These are phyloP conservation scores for Tyto alba DNA, from an alignment of 2,113 vertebrate genomes.

Conservation along the genomic window DNA sequence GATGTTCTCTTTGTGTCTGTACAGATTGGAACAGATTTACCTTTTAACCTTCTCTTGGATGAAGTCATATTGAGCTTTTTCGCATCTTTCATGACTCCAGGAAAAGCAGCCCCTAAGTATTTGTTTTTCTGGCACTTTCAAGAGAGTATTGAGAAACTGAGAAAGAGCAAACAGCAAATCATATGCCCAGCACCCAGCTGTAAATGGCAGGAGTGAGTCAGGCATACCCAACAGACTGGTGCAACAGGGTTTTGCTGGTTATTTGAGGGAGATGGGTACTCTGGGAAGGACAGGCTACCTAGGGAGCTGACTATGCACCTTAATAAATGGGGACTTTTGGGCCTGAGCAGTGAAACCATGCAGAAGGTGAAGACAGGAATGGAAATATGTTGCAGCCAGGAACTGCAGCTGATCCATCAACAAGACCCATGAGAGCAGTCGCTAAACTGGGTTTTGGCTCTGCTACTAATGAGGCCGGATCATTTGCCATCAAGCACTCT, in stretches of 20 bases:
- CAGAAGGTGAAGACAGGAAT: not conserved
- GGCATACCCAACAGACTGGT: not conserved
- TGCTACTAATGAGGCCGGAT: not conserved
- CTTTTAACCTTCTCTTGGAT: not conserved
- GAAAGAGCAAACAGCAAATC: not conserved
- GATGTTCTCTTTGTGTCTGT: not conserved
- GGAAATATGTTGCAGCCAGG: not conserved
- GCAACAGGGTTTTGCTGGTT: not conserved
- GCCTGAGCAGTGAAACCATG: not conserved
- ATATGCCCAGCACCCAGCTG: not conserved
- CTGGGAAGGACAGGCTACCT: not conserved
- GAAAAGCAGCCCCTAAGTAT: not conserved
- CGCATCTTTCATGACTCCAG: not conserved
- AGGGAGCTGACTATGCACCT: not conserved
- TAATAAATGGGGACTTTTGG: not conserved
- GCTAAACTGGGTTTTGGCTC: not conserved
- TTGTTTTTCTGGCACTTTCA: not conserved
- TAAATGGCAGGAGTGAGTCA: not conserved
- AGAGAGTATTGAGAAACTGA: not conserved
- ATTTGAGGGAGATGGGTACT: fast-evolving
- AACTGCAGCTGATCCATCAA: not conserved
- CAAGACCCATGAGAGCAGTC: not conserved
- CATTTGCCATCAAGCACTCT: not conserved
- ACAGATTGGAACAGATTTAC: not conserved
- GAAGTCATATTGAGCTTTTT: not conserved